Percentiles rank a stretch among this genome's conserved stretches.
Evolutionary conservation across 1,140 invertebrate genomes (phyloP).

Genomic region (Stratiolaelaps scimitus): DNA sequence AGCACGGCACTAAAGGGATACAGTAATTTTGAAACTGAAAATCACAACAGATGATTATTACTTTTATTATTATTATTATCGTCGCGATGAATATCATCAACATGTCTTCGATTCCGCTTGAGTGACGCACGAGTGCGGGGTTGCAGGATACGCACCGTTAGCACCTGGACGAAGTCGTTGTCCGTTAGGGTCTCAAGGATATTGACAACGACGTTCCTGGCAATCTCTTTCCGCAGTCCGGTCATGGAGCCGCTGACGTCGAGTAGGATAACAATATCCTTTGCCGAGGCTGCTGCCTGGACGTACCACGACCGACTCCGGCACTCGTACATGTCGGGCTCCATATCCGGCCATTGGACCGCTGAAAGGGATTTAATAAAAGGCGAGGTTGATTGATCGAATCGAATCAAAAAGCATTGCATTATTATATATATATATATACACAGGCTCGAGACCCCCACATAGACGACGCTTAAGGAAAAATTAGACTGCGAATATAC

Average conservation of each 20-base stretch:
- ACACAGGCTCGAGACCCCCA: neutral
- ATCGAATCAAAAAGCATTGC: neutral
- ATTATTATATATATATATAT: neutral
- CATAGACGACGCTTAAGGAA: neutral
- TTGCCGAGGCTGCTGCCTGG: conserved; percentile 88
- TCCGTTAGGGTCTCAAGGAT: conserved; percentile 91
- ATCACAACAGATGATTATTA: neutral
- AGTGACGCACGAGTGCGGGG: no score
- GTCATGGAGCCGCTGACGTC: conserved; percentile 96
- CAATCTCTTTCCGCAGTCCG: conserved; percentile 79
- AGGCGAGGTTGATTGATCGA: neutral
- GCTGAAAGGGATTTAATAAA: conserved; percentile 31
- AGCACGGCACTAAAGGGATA: conserved; percentile 56
- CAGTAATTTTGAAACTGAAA: conserved; percentile 39
- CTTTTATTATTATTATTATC: neutral
- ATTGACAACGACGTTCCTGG: conserved; percentile 65
- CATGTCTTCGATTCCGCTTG: no score
- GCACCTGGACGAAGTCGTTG: conserved; percentile 92
- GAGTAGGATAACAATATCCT: conserved; percentile 88
- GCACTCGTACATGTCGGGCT: conserved; percentile 68
- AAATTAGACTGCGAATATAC: neutral
- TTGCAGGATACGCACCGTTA: conserved; percentile 45
- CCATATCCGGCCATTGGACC: conserved; percentile 33
- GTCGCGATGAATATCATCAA: no score
- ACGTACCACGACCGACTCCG: conserved; percentile 83